Evolutionary conservation across 2,797 vertebrate species (phyloP).

Genomic region (Coreius guichenoti): DNA sequence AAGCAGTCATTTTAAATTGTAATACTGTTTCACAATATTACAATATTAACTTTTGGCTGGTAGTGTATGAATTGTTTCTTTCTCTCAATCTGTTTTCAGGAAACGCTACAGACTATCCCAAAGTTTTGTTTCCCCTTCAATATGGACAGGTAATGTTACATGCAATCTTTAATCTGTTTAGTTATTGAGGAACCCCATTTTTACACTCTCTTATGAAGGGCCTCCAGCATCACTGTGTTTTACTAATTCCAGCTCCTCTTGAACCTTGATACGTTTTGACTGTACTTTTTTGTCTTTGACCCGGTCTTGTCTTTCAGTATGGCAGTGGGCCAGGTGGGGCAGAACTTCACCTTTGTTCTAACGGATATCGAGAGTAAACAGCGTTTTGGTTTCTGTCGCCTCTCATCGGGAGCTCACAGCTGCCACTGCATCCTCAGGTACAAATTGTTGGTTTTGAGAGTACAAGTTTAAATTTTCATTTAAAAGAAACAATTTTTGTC

Average conservation of each 20-base stretch:
- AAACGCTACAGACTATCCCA: slow-evolving; percentile 94
- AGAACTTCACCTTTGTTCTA: slow-evolving; percentile 97
- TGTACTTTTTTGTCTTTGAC: neutral
- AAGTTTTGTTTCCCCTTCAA: slow-evolving; percentile 92
- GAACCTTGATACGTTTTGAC: neutral
- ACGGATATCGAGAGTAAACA: slow-evolving; percentile 97
- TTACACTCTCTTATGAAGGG: neutral
- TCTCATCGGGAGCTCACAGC: slow-evolving; percentile 87
- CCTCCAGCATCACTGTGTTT: neutral
- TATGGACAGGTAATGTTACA: slow-evolving; percentile 83
- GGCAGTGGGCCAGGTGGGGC: slow-evolving; percentile 88
- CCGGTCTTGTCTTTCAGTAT: slow-evolving; percentile 70
- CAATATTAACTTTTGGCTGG: neutral
- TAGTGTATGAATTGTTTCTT: neutral
- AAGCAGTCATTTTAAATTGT: neutral
- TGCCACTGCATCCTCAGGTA: slow-evolving; percentile 91
- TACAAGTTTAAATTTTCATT: neutral
- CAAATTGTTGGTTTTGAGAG: slow-evolving; percentile 51
- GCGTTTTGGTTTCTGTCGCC: slow-evolving; percentile 95
- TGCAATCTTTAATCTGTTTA: neutral
- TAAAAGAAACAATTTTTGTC: neutral
- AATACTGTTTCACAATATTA: neutral
- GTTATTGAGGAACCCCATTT: neutral
- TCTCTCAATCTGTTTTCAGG: slow-evolving; percentile 76
- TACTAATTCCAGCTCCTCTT: neutral